Percentiles rank a stretch among this genome's conserved stretches.
phyloP scores from a whole-genome alignment of 1,140 invertebrate genomes.

The Tetramorium parvispinum region DNA sequence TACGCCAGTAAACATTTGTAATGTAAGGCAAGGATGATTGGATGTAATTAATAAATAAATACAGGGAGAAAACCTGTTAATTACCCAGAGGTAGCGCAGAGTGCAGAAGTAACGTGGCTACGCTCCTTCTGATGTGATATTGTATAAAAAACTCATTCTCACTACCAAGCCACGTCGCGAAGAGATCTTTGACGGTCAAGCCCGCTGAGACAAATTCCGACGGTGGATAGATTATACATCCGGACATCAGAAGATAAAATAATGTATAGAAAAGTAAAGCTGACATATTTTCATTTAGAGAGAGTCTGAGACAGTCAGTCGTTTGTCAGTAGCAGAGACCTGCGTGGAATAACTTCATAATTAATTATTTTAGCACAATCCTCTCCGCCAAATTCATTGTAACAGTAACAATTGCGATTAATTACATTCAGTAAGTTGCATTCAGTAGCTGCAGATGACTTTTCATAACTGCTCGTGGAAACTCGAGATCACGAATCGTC shows the following conservation, averaged over 20 bases:
- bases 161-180: constrained; percentile 88
- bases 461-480: background rate
- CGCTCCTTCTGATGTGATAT: constrained; percentile 90
- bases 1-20: background rate
- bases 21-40: background rate
- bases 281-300: constrained; percentile 59
- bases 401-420: background rate
- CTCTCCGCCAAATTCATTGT: background rate
- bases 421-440: background rate
- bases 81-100: constrained; percentile 89
- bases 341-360: background rate
- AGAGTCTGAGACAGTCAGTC: background rate
- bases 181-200: constrained; percentile 90
- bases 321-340: background rate
- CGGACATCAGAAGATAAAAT: constrained; percentile 89
- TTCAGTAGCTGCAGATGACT: background rate
- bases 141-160: constrained; percentile 90
- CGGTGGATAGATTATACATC: constrained; percentile 91
- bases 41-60: background rate
- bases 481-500: background rate
- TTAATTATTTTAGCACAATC: background rate
- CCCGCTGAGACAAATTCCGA: constrained; percentile 91
- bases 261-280: constrained; percentile 87
- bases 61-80: constrained; percentile 65
- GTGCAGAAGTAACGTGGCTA: constrained; percentile 89